A percentile compares a stretch with the other conserved stretches of the same genome.
Evolutionary conservation across 2,888 invertebrate genomes (phyloP).

Genomic region (Dicyrtomina minuta): DNA sequence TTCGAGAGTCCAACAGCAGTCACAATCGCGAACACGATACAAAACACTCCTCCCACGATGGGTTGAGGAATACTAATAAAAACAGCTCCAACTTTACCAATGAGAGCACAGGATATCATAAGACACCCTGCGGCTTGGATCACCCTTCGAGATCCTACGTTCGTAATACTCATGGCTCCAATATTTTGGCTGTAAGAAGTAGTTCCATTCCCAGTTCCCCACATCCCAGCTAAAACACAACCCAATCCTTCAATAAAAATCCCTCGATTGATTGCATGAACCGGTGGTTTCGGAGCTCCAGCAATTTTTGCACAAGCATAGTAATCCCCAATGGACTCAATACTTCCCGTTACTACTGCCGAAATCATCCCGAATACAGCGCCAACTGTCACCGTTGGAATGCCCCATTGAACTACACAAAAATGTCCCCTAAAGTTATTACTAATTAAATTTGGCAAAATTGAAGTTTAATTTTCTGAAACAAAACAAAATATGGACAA

Average conservation of each 20-base stretch:
- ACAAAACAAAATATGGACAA: no score
- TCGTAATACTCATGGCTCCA: constrained; percentile 62
- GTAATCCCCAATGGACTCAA: constrained; percentile 61
- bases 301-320: constrained; percentile 62
- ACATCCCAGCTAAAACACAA: constrained; percentile 59
- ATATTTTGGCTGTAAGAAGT: constrained; percentile 61
- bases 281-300: constrained; percentile 59
- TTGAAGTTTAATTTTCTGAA: not conserved
- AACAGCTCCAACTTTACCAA: constrained; percentile 54
- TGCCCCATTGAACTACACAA: constrained; percentile 57
- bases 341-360: constrained; percentile 55
- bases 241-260: constrained; percentile 60
- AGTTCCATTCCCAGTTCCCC: no score
- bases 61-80: constrained; percentile 53
- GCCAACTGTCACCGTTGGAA: constrained; percentile 55
- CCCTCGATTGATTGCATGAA: constrained; percentile 61
- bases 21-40: no score
- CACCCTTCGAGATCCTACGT: constrained; percentile 58
- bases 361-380: constrained; percentile 56
- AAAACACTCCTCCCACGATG: no score
- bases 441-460: no score
- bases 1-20: no score
- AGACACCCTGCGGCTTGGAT: constrained; percentile 53
- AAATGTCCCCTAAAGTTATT: no score
- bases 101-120: constrained; percentile 54